Evolutionary conservation across 2,888 invertebrate species (phyloP).

Genomic region (Mantis religiosa): DNA sequence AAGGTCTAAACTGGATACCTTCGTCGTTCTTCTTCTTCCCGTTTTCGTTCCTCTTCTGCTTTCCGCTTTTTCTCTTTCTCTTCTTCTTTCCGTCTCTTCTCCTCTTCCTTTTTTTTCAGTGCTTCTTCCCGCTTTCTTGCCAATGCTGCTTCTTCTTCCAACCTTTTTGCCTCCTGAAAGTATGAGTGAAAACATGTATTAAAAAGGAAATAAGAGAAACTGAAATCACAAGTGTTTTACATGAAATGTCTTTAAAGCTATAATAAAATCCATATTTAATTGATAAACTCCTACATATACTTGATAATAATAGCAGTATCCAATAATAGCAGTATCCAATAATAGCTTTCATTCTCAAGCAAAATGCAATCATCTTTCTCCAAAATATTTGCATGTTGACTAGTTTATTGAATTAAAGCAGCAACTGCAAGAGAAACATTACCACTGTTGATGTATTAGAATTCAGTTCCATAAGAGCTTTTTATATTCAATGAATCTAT

Average conservation of each 20-base stretch:
- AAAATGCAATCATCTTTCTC: too few relatives aligned
- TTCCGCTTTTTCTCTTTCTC: constrained; percentile 28
- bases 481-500: too few relatives aligned
- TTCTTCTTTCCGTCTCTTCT: constrained; percentile 26
- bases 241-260: not conserved
- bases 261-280: too few relatives aligned
- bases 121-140: constrained; percentile 29
- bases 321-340: too few relatives aligned
- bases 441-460: too few relatives aligned
- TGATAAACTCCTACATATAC: too few relatives aligned
- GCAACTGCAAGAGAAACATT: too few relatives aligned
- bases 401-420: too few relatives aligned
- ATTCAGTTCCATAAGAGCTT: too few relatives aligned
- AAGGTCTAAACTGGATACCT: not conserved
- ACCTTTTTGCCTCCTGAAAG: constrained; percentile 26
- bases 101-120: constrained; percentile 24
- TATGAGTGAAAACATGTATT: not conserved
- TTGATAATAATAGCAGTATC: too few relatives aligned
- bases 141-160: constrained; percentile 34
- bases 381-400: too few relatives aligned
- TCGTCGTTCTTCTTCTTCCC: constrained; percentile 33
- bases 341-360: too few relatives aligned
- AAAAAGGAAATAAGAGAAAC: not conserved
- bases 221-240: not conserved
- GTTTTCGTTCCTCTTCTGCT: constrained; percentile 31